Percentiles rank a stretch among this genome's conserved stretches.
Evolutionary conservation across 2,113 vertebrate species (phyloP).

Genomic region (Diphyllodes magnificus): DNA sequence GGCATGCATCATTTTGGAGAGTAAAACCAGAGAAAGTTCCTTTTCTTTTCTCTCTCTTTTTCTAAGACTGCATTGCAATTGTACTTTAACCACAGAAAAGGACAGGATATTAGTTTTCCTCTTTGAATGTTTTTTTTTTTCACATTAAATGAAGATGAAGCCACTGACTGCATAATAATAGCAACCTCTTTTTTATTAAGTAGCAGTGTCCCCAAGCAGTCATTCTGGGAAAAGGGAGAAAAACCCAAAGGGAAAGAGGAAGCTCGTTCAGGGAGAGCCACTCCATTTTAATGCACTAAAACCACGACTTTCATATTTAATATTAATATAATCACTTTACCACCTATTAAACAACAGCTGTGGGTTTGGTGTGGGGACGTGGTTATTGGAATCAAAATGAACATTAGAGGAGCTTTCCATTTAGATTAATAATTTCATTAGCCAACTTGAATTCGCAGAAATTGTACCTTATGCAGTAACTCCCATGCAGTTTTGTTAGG

Average conservation of each 20-base stretch:
- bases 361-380: not conserved
- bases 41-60: not conserved
- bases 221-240: not conserved
- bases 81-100: not conserved
- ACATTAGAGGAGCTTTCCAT: not conserved
- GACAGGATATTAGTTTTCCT: not conserved
- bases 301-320: not conserved
- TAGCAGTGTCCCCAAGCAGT: not conserved
- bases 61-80: not conserved
- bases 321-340: not conserved
- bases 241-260: not conserved
- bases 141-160: not conserved
- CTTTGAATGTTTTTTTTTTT: not conserved
- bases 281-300: not conserved
- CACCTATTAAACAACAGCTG: not conserved
- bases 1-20: not conserved
- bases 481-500: not conserved
- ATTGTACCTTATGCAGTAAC: not conserved
- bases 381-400: not conserved
- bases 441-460: not conserved
- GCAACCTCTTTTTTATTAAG: not conserved
- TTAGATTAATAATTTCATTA: not conserved
- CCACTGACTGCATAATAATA: not conserved
- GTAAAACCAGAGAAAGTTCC: not conserved
- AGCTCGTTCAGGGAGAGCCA: not conserved